These are phyloP conservation scores for Aleiodes leptofemur DNA, from an alignment of 2,888 invertebrate genomes.

Conservation along the genomic window DNA sequence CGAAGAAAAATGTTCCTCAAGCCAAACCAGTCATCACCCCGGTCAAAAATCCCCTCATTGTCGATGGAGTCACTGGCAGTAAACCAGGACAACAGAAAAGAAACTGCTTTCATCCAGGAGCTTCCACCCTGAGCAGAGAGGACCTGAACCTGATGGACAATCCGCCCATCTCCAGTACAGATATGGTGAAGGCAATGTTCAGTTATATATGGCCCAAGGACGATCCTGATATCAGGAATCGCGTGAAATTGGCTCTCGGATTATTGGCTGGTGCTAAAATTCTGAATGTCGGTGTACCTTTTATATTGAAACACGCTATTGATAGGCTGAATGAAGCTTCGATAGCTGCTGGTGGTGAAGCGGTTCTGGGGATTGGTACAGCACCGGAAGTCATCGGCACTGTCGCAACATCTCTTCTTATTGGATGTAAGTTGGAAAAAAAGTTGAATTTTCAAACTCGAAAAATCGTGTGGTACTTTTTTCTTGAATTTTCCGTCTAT, in stretches of 20 bases:
- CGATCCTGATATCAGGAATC: conserved; percentile 83
- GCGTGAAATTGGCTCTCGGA: conserved; percentile 90
- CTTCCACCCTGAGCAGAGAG: conserved; percentile 82
- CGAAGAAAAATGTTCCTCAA: conserved; percentile 70
- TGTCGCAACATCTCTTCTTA: conserved; percentile 85
- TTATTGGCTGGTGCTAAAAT: conserved; percentile 89
- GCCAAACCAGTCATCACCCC: conserved; percentile 68
- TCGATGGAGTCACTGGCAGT: conserved; percentile 68
- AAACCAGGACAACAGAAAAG: conserved; percentile 78
- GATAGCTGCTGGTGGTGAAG: conserved; percentile 75
- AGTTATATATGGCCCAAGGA: conserved; percentile 97
- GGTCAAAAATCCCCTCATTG: conserved; percentile 62
- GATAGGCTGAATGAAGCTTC: conserved; percentile 87
- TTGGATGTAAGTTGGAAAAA: conserved; percentile 86
- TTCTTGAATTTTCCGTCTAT: neutral
- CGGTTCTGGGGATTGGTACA: conserved; percentile 84
- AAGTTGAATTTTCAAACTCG: conserved; percentile 39
- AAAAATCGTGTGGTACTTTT: neutral
- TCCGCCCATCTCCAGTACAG: conserved; percentile 80
- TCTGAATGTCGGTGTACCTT: conserved; percentile 94
- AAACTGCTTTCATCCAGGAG: conserved; percentile 95
- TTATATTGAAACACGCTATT: conserved; percentile 95
- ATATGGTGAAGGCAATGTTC: conserved; percentile 93
- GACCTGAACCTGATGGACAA: conserved; percentile 80
- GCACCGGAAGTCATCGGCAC: conserved; percentile 89